A percentile compares a stretch with the other conserved stretches of the same genome.
Conservation (phyloP, 2,797 vertebrate species). For the Halcyon badia region DNA sequence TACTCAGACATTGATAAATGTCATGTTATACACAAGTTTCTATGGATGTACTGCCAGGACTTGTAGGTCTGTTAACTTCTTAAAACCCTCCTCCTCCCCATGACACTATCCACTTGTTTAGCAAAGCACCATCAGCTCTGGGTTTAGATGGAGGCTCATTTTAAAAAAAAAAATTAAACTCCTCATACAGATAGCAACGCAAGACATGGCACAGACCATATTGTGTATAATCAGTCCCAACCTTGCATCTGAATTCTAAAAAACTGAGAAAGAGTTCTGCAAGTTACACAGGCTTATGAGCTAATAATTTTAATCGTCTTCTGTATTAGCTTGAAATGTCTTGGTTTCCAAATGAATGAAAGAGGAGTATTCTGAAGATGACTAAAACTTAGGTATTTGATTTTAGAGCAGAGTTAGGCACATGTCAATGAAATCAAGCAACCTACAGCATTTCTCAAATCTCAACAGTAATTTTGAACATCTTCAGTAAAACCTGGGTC, state of each 20-base stretch:
- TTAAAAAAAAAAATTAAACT: not conserved
- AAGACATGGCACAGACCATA: not conserved
- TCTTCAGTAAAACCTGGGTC: not conserved
- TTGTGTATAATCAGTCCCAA: not conserved
- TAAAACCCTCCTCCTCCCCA: not conserved
- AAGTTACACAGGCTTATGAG: not conserved
- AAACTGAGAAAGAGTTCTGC: not conserved
- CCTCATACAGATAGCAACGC: not conserved
- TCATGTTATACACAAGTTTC: accelerated
- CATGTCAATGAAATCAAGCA: not conserved
- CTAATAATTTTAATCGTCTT: not conserved
- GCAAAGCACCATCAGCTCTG: not conserved
- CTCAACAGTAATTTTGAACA: not conserved
- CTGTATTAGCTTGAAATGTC: not conserved
- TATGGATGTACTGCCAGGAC: not conserved
- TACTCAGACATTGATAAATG: not conserved
- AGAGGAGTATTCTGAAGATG: not conserved
- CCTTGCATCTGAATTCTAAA: not conserved
- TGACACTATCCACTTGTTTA: not conserved
- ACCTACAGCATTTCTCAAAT: not conserved
- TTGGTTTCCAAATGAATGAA: not conserved
- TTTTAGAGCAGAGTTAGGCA: not conserved
- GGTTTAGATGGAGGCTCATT: not conserved
- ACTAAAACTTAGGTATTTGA: not conserved
- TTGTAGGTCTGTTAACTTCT: not conserved